Percentiles rank a stretch among this genome's conserved stretches.
Conservation (phyloP, 2,113 vertebrate genomes). For the Potamarius usumacintae region DNA sequence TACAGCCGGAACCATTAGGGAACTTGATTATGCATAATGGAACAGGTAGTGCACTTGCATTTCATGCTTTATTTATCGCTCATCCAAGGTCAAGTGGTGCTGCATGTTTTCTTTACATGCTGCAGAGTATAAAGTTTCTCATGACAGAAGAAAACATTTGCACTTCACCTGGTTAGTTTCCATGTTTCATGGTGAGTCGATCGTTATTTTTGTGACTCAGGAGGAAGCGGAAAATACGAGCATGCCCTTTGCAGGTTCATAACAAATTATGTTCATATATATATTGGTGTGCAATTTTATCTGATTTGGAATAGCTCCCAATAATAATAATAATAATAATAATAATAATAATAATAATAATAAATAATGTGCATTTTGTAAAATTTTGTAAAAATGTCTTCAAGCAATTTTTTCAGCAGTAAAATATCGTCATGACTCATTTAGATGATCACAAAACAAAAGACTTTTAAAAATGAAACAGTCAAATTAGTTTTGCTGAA, state of each 20-base stretch:
- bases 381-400: too few species aligned
- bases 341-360: too few species aligned
- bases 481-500: too few species aligned
- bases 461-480: too few species aligned
- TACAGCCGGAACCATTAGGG: constrained; percentile 39
- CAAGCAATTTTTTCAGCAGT: neutral
- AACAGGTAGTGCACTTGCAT: constrained; percentile 41
- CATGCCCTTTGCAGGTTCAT: neutral
- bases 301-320: neutral
- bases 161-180: neutral
- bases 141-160: neutral
- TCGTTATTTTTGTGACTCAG: neutral
- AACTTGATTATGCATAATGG: constrained; percentile 53
- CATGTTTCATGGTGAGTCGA: neutral
- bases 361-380: too few species aligned
- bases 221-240: neutral
- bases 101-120: constrained; percentile 14
- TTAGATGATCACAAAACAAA: too few species aligned
- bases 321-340: too few species aligned
- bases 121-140: constrained; percentile 29
- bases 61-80: constrained; percentile 38
- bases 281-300: neutral
- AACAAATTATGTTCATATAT: neutral
- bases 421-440: neutral
- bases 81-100: constrained; percentile 48